Base-by-base conservation (phyloP, 2,888 invertebrate genomes). In the Gasteruption jaculator region DNA sequence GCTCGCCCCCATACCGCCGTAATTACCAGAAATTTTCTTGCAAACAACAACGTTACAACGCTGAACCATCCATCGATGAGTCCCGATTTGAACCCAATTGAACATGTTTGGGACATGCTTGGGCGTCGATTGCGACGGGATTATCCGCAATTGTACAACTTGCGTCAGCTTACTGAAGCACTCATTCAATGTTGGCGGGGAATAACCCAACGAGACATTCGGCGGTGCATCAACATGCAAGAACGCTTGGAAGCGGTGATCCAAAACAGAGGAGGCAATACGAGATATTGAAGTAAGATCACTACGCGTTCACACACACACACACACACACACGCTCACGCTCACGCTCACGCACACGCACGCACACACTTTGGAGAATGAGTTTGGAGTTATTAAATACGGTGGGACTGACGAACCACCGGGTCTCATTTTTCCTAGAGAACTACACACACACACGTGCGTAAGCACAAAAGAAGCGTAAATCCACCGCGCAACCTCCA, bases 51-150 rank as follows among this genome's bases (percentile, higher is more conserved):
- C 26, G 38, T 45, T 2, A 37, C 33, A 1, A 8, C 43, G 6
- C 29, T 49, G 6, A 24, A 24, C 3, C 44, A 50, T 21, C 50
- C 43, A 11, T 16, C 45, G 1, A 45, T 38, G 19, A 43, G 43
- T 34, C 46, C 46, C 3, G 44, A 48, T 19, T 21, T 48, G 11
- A 48, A 50, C 35, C 45, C 39, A 1, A 43, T 46, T 14, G 43
- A 48, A 11, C 46, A 50, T 16, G 46, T 50, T 22, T 44, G 44
- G 44, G 42, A 48, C 26, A 44, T 39, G 2, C 16, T 43, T 12
- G 34, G 39, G 8, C 33, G 43, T 33, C 34, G 38, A 29, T 43
- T 41, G 41, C 41, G 37, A n/a, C 16, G 27, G 8, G 27, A 41
- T 3, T 37, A 41, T 36, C 31, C 35, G n/a, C 39, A 39, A 14